Conservation (phyloP, 2,888 invertebrate species). For the Belgica antarctica region DNA sequence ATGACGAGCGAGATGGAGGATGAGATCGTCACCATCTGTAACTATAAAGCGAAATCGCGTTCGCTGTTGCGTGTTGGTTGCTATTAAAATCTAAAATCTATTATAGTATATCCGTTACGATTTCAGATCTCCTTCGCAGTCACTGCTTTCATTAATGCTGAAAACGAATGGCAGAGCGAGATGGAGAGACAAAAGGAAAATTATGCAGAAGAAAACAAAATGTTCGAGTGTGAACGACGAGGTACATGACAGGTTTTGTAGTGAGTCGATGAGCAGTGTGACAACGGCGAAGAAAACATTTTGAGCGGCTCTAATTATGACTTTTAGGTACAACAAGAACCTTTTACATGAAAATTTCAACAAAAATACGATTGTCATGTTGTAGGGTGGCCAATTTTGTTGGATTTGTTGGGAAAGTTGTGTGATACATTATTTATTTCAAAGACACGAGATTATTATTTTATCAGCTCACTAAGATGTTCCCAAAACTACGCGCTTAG, state of each 20-base stretch:
- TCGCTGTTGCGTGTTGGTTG: constrained; percentile 25
- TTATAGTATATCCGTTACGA: constrained; percentile 43
- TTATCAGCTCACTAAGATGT: too few relatives aligned
- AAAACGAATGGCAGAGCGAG: too few relatives aligned
- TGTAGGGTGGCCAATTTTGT: too few relatives aligned
- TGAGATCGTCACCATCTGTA: constrained; percentile 22
- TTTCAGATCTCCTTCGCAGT: constrained; percentile 9
- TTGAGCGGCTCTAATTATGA: too few relatives aligned
- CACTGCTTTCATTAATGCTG: not conserved
- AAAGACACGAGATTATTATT: too few relatives aligned
- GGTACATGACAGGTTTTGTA: constrained; percentile 11
- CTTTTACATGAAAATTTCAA: too few relatives aligned
- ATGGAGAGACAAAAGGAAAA: not conserved
- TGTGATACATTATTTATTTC: too few relatives aligned
- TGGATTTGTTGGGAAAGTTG: too few relatives aligned
- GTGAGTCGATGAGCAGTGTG: not conserved
- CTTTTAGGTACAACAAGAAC: too few relatives aligned
- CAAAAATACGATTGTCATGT: too few relatives aligned
- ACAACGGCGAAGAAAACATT: constrained; percentile 17
- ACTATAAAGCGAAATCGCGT: constrained; percentile 12
- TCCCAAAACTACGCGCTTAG: too few relatives aligned
- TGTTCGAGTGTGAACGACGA: constrained; percentile 17
- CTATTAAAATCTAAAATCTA: constrained; percentile 38
- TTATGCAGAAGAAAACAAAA: constrained; percentile 5
- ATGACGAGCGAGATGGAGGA: not conserved